Evolutionary conservation across 2,797 vertebrate species (phyloP).

Genomic region (Podargus strigoides): DNA sequence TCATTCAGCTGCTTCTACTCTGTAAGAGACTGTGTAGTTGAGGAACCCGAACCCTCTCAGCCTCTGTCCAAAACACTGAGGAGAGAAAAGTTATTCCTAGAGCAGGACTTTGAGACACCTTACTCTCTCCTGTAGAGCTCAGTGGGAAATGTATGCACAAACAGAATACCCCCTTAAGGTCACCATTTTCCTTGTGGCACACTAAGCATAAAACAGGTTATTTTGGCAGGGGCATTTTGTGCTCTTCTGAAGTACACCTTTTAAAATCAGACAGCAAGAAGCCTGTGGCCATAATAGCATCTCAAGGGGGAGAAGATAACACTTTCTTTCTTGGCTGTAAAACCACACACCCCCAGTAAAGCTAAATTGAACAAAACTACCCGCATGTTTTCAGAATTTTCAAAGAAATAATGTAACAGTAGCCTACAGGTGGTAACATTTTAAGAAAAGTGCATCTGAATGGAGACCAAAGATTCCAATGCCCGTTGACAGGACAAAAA

Average conservation of each 20-base stretch:
- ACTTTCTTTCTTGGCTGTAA: slow-evolving; percentile 6
- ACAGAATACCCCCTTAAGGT: background rate
- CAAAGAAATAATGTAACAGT: slow-evolving; percentile 51
- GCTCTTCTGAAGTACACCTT: background rate
- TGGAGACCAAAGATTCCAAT: slow-evolving; percentile 9
- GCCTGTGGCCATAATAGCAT: background rate
- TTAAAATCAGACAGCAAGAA: slow-evolving; percentile 9
- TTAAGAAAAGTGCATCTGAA: slow-evolving; percentile 56
- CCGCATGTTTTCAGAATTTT: slow-evolving; percentile 46
- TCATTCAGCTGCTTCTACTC: background rate
- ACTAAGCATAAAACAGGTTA: background rate
- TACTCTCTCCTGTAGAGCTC: background rate
- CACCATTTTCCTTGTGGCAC: background rate
- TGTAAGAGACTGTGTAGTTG: background rate
- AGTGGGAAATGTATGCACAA: background rate
- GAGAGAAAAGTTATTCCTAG: background rate
- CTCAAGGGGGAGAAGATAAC: background rate
- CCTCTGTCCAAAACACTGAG: background rate
- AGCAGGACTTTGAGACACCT: background rate
- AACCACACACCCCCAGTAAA: background rate
- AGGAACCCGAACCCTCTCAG: background rate
- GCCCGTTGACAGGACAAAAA: slow-evolving; percentile 49
- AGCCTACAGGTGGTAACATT: slow-evolving; percentile 65
- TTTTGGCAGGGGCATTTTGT: background rate
- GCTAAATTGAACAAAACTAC: slow-evolving; percentile 44